A percentile compares a stretch with the other conserved stretches of the same genome.
These are phyloP conservation scores for Venusia cambrica DNA, from an alignment of 2,888 invertebrate species.

Conservation along the genomic window DNA sequence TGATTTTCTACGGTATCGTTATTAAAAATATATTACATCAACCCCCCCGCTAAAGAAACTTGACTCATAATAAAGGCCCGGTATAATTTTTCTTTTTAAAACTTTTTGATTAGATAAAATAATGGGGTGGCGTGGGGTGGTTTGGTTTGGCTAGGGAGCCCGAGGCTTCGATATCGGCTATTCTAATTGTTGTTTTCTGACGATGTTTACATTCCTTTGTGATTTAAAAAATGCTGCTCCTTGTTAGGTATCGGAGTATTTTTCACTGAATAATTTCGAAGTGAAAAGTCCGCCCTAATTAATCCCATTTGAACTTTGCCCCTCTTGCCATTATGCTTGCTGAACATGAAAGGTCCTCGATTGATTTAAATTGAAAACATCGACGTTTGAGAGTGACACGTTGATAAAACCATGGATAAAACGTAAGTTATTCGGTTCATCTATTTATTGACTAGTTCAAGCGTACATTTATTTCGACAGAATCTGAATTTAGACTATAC, in stretches of 20 bases:
- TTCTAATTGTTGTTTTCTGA: conserved; percentile 76
- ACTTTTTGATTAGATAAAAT: conserved; percentile 83
- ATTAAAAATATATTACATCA: conserved; percentile 81
- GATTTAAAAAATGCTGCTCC: conserved; percentile 47
- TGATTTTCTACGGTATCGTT: conserved; percentile 67
- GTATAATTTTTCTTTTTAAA: conserved; percentile 82
- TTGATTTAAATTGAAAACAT: conserved; percentile 72
- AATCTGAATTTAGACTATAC: background rate
- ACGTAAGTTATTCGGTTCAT: conserved; percentile 43
- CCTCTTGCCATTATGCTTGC: conserved; percentile 32
- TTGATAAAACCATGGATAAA: conserved; percentile 41
- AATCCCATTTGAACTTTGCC: conserved; percentile 57
- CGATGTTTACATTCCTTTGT: conserved; percentile 70
- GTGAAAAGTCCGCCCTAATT: conserved; percentile 44
- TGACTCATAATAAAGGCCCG: conserved; percentile 80
- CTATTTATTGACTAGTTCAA: conserved; percentile 49
- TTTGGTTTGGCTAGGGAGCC: conserved; percentile 46
- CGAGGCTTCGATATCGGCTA: conserved; percentile 73
- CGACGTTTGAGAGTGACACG: conserved; percentile 56
- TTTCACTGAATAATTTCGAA: conserved; percentile 36
- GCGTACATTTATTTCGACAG: background rate
- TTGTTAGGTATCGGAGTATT: conserved; percentile 37
- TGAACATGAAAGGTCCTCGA: conserved; percentile 40
- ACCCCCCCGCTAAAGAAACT: conserved; percentile 75
- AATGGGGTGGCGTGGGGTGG: conserved; percentile 73